These are phyloP conservation scores for Murina feae DNA, from an alignment of 2,113 vertebrate genomes.

Conservation along the genomic window DNA sequence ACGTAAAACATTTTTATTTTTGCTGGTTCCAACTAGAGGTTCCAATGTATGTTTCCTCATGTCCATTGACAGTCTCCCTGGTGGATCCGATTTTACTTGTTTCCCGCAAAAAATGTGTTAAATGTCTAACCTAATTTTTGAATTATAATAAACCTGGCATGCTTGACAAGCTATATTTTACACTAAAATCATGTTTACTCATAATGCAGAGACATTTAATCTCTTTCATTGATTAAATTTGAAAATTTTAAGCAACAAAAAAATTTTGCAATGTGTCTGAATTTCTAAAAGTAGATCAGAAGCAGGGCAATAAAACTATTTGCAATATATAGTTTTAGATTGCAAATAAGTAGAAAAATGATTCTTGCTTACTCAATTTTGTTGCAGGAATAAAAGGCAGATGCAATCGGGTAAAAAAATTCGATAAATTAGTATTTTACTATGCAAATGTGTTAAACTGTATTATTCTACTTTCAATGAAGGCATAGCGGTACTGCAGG, in stretches of 20 bases:
- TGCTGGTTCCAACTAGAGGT: too few species aligned
- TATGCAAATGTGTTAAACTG: neutral
- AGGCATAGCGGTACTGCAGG: neutral
- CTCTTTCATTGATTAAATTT: neutral
- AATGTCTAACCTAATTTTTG: neutral
- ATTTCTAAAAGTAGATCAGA: neutral
- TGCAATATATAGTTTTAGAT: neutral
- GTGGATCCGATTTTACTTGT: too few species aligned
- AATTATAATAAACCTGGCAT: slow-evolving; percentile 5
- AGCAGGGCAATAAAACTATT: neutral
- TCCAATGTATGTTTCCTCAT: too few species aligned
- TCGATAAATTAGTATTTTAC: neutral
- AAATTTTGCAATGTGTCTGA: neutral
- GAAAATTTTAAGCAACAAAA: neutral
- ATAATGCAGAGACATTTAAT: neutral
- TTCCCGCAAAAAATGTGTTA: too few species aligned
- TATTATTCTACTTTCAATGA: neutral
- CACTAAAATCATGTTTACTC: neutral
- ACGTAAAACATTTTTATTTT: too few species aligned
- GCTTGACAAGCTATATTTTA: neutral
- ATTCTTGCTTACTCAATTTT: neutral
- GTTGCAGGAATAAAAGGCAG: neutral
- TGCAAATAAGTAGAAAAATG: neutral
- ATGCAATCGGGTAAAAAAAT: neutral
- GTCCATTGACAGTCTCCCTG: too few species aligned